phyloP scores from a whole-genome alignment of 2,888 invertebrate species.

The Erebia aethiops region DNA sequence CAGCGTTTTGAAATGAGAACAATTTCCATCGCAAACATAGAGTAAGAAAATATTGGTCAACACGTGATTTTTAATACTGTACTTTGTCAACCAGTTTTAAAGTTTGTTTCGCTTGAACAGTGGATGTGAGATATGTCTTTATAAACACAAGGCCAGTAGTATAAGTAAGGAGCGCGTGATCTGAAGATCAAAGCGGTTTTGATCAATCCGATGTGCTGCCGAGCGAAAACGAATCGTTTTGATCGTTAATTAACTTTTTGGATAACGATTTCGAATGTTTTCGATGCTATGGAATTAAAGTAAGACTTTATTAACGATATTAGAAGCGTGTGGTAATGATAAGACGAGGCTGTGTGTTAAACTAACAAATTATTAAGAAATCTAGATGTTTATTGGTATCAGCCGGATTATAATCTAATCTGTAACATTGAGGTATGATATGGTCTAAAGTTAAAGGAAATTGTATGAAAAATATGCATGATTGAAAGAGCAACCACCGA shows the following conservation, averaged over 20 bases:
- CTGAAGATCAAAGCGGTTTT: slow-evolving; percentile 75
- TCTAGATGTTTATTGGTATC: too few species aligned
- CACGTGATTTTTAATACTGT: slow-evolving; percentile 26
- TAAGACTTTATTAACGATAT: slow-evolving; percentile 9
- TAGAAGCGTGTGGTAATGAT: too few species aligned
- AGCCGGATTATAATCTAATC: too few species aligned
- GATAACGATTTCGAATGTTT: slow-evolving; percentile 35
- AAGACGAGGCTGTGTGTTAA: background rate
- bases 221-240: slow-evolving; percentile 56
- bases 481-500: too few species aligned
- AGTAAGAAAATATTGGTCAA: slow-evolving; percentile 35
- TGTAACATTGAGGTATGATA: too few species aligned
- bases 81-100: slow-evolving; percentile 20
- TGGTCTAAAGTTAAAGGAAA: too few species aligned
- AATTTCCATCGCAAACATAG: slow-evolving; percentile 20
- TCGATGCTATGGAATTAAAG: slow-evolving; percentile 15
- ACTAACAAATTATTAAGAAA: background rate
- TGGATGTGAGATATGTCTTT: slow-evolving; percentile 43
- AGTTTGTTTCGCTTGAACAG: slow-evolving; percentile 28
- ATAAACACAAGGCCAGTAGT: slow-evolving; percentile 63
- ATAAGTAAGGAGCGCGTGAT: slow-evolving; percentile 78
- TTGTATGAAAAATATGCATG: too few species aligned
- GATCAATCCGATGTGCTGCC: slow-evolving; percentile 65
- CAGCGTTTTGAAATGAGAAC: slow-evolving; percentile 4
- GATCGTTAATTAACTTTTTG: slow-evolving; percentile 57